Evolutionary conservation across 2,888 invertebrate species (phyloP), one percentile per base, ranked within the genome.

Genomic region (Eristalis arbustorum): DNA sequence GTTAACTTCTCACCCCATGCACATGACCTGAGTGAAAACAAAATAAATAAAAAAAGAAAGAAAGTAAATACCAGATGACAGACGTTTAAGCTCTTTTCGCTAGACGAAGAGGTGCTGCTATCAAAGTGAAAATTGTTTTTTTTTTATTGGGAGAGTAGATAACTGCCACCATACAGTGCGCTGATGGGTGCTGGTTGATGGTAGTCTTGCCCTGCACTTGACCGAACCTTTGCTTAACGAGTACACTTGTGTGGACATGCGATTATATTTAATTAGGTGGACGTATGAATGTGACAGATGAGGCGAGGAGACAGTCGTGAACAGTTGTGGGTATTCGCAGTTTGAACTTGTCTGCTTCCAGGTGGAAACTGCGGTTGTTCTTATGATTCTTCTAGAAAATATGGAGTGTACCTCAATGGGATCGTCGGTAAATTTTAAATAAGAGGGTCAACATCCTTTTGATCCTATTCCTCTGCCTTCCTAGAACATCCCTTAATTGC

Each of bases 151-250:
- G 25, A 25, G 25, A 14, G 25, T 5, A 23, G 25, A 25, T 61
- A 42, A 18, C 14, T 62, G 31, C 40, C 37, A 40, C 68, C 22
- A 62, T 76, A 31, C 5, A 31, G 6, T 1, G 5, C 6, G 34
- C 37, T n/a, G n/a, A n/a, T n/a, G n/a, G n/a, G 10, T 28, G 23
- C 11, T 61, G 62, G 57, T 40, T 28, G 63, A 14, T 57, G 10
- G 31, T 28, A n/a, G n/a, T n/a, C n/a, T 37, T 31, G 66, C 37
- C 79, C 59, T 79, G 72, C 79, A 73, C 72, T 79, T 79, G 79
- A 72, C 72, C 67, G 56, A 25, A 61, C 72, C 72, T 72, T 37
- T n/a, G 8, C 8, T 37, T 49, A 49, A 69, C 66, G 61, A 79
- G 72, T 66, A 67, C 67, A 73, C 18, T 23, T 37, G 18, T 8